Percentiles rank a stretch among this genome's conserved stretches.
Conservation (phyloP, 1,140 invertebrate genomes). For the Aphidius gifuensis region DNA sequence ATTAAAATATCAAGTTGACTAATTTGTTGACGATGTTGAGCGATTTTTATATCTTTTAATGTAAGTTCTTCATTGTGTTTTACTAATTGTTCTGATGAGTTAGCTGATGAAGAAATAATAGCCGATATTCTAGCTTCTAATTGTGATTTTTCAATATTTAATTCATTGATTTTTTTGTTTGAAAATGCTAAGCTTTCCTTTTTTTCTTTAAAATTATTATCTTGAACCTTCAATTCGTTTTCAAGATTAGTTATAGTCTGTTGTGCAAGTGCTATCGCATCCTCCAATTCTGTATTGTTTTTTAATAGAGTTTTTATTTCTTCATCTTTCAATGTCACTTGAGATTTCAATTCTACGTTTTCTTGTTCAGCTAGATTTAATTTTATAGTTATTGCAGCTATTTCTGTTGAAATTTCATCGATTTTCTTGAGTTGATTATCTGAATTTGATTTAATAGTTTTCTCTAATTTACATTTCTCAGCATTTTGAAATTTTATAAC, state of each 20-base stretch:
- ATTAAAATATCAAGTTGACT: too few species aligned
- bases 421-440: conserved; percentile 40
- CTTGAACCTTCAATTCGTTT: conserved; percentile 39
- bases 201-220: conserved; percentile 42
- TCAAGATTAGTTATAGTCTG: conserved; percentile 48
- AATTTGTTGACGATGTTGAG: conserved; percentile 28
- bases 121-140: conserved; percentile 49
- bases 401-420: conserved; percentile 36
- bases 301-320: conserved; percentile 50
- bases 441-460: conserved; percentile 38
- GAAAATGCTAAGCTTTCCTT: conserved; percentile 43
- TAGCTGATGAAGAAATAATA: conserved; percentile 45
- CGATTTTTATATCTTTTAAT: conserved; percentile 13
- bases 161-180: conserved; percentile 46
- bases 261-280: conserved; percentile 44
- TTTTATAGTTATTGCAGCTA: conserved; percentile 34
- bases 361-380: conserved; percentile 43
- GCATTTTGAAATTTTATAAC: conserved; percentile 35
- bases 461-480: conserved; percentile 42
- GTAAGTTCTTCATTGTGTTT: conserved; percentile 53
- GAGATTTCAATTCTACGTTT: conserved; percentile 39
- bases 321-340: conserved; percentile 44
- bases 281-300: conserved; percentile 46
- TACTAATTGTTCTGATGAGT: conserved; percentile 54
- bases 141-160: conserved; percentile 51